Evolutionary conservation across 2,888 invertebrate genomes (phyloP), one percentile per base, ranked within the genome.

Genomic region (Blastobasis adustella): DNA sequence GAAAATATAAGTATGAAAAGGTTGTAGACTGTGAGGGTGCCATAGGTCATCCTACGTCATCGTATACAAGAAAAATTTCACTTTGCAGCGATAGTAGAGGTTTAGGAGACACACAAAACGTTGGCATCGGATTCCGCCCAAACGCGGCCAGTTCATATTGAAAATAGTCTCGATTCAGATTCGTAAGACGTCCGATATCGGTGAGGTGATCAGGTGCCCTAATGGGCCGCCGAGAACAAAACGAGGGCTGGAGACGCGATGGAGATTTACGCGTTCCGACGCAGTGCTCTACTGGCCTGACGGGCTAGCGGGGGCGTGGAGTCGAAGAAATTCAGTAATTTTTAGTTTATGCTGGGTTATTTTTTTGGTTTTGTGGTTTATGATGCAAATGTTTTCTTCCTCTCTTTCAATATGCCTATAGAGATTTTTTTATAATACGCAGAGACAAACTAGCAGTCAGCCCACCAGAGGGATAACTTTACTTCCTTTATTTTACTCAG

Each of bases 161-260:
- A 39, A 9, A 23, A 5, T 40, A 10, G 6, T n/a, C 9, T 9
- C 10, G 23, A 23, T 23, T 23, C 23, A 23, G 23, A 23, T 23
- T 23, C 23, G 23, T 23, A 23, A 23, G 23, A 23, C 23, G 23
- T 3, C 36, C 46, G 54, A 47, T 59, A 59, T 58, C 61, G 49
- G 45, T 46, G 48, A 38, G 52, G 51, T 55, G 58, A 60, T 61
- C 61, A 54, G 58, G 47, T 41, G 59, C 58, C 56, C 57, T 64
- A 64, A 61, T 62, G 62, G 62, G 42, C 43, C 39, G 41, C 46
- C 10, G 47, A 40, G 62, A 82, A 71, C 77, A 85, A 84, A 82
- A 83, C 77, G 76, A 81, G 73, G 72, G 80, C 79, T 82, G 79
- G 67, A 72, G 75, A 76, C 81, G 79, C 82, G 84, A 84, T 85